Base-by-base conservation (phyloP, 2,113 vertebrate genomes). In the Cololabis saira region DNA sequence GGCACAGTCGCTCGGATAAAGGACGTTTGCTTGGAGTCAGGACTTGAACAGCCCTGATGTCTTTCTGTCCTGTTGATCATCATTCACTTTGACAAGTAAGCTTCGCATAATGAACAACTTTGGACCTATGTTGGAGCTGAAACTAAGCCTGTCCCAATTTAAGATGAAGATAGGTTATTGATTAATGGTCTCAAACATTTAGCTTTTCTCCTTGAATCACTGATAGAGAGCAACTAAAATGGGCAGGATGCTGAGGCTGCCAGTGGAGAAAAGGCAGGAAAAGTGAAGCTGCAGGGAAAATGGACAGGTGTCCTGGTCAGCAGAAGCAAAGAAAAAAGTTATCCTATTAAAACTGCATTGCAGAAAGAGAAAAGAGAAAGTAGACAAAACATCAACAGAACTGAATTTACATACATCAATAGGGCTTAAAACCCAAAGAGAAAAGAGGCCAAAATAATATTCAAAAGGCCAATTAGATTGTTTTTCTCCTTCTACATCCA, bases 111-210 rank as follows among this genome's bases (percentile, higher is more conserved):
- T 82, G 70, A 89, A 88, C 76, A 80, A 49, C 82, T 72, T 63
- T 61, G 53, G 63, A 64, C 55, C 17, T 3, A 47, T 66, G 74
- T 67, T 62, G 62, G 42, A 73, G 76, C 66, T 53, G 56, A 71
- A 79, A 67, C 65, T 43, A 16, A 33, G 61, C 59, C 61, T 55
- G 59, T 70, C 83, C 78, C 79, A 77, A 73, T 79, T 84, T 79
- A 22, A 74, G 74, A 82, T 83, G 71, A 78, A 88, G 73, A 85
- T 62, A 63, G 59, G 71, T 74, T 85, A 90, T 87, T 80, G 81
- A 86, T 84, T 72, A 76, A 33, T 66, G 47, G 73, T 78, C 82
- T 64, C 55, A 17, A 62, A 76, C 65, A 71, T 77, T 84, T 84
- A 77, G 64, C 55, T 37, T 37, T 43, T 47, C 17, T 47, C 10